A percentile compares a stretch with the other conserved stretches of the same genome.
phyloP scores from a whole-genome alignment of 1,140 invertebrate species.

The Drosophila pandora region DNA sequence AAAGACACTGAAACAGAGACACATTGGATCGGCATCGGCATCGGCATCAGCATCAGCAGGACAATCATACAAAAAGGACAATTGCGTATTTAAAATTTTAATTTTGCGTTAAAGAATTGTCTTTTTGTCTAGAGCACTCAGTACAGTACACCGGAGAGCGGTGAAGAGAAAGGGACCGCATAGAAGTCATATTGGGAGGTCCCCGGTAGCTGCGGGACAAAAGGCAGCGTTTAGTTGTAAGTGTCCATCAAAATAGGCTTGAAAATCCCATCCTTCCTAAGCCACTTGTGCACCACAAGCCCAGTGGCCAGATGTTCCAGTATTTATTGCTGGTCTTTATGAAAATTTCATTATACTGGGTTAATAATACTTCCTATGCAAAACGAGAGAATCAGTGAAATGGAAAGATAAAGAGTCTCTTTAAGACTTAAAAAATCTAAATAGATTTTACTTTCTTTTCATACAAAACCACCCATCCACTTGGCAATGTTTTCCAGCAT shows the following conservation, averaged over 20 bases:
- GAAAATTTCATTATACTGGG: conserved; percentile 16
- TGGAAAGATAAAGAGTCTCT: neutral
- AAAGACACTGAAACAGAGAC: conserved; percentile 52
- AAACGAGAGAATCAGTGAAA: neutral
- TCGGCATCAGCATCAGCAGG: conserved; percentile 25
- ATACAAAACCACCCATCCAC: neutral
- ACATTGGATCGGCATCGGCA: conserved; percentile 39
- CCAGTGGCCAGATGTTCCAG: conserved; percentile 39
- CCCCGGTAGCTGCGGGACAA: conserved; percentile 49
- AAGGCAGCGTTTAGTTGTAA: conserved; percentile 69
- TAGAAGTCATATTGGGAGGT: conserved; percentile 77
- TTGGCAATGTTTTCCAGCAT: neutral
- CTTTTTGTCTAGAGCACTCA: conserved; percentile 31
- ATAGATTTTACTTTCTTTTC: neutral
- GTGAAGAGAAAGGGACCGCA: conserved; percentile 63
- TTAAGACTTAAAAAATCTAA: neutral
- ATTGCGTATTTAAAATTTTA: conserved; percentile 79
- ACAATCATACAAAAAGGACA: conserved; percentile 68
- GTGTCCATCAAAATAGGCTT: conserved; percentile 51
- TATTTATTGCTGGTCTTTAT: conserved; percentile 4
- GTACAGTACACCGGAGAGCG: conserved; percentile 39
- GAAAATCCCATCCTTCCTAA: conserved; percentile 23
- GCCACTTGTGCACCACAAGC: conserved; percentile 32
- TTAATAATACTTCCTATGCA: neutral
- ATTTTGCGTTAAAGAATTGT: conserved; percentile 72